These are phyloP conservation scores for Rhingia rostrata DNA, from an alignment of 2,888 invertebrate genomes.

Conservation along the genomic window DNA sequence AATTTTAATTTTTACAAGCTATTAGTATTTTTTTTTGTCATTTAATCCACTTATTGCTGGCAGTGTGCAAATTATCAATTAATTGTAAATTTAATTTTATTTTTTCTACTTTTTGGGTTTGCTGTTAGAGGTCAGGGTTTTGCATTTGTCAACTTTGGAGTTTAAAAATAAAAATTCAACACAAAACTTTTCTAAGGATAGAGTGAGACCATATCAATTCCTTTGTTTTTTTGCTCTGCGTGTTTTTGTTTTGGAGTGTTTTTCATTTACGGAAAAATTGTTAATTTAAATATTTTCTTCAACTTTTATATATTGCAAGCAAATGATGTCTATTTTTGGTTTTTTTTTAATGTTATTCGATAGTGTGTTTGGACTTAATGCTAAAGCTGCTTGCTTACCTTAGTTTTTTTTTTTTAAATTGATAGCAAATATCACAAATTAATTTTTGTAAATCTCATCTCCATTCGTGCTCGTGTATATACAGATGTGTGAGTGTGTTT, in stretches of 20 bases:
- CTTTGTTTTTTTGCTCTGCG: not conserved
- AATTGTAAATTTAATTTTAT: conserved; percentile 35
- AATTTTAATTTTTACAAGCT: conserved; percentile 39
- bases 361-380: conserved; percentile 52
- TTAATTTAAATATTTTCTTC: conserved; percentile 9
- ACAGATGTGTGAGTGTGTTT: conserved; percentile 38
- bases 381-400: conserved; percentile 43
- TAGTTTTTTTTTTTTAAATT: conserved; percentile 44
- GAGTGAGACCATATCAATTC: conserved; percentile 32
- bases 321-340: conserved; percentile 35
- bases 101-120: conserved; percentile 4
- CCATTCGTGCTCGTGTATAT: conserved; percentile 34
- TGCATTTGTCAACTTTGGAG: no score
- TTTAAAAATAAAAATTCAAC: no score
- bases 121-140: no score
- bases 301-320: conserved; percentile 47
- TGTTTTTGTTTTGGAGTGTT: not conserved
- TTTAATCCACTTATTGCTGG: conserved; percentile 68
- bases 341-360: conserved; percentile 45
- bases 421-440: conserved; percentile 73
- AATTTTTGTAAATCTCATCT: conserved; percentile 54
- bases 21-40: conserved; percentile 51
- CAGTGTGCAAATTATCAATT: conserved; percentile 71
- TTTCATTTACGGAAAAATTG: not conserved
- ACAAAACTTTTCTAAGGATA: not conserved